A percentile compares a stretch with the other conserved stretches of the same genome.
These are phyloP conservation scores for Ictalurus furcatus DNA, from an alignment of 2,113 vertebrate species.

Conservation along the genomic window DNA sequence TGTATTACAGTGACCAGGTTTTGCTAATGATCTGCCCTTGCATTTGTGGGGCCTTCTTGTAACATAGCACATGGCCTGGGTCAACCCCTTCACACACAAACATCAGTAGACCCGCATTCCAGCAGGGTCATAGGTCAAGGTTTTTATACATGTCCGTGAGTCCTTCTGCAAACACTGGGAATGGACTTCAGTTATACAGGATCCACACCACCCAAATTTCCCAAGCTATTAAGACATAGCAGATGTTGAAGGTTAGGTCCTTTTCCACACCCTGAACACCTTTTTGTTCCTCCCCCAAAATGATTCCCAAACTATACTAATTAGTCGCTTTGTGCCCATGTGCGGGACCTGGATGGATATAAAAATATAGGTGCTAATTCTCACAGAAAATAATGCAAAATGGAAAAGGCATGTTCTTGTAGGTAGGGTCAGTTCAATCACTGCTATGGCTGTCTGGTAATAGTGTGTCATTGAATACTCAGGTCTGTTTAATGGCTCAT, in stretches of 20 bases:
- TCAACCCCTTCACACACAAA: slow-evolving; percentile 66
- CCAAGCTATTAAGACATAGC: slow-evolving; percentile 61
- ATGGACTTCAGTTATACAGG: slow-evolving; percentile 49
- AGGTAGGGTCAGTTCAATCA: slow-evolving; percentile 33
- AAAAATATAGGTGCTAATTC: slow-evolving; percentile 27
- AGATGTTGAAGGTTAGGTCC: slow-evolving; percentile 45
- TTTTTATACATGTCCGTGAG: slow-evolving; percentile 62
- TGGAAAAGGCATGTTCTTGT: slow-evolving; percentile 37
- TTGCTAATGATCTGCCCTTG: slow-evolving; percentile 32
- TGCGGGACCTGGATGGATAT: slow-evolving; percentile 8
- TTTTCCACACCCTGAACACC: slow-evolving; percentile 10
- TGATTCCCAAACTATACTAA: slow-evolving; percentile 19
- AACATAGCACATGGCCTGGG: slow-evolving; percentile 69
- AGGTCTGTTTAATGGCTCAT: not conserved
- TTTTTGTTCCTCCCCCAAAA: not conserved
- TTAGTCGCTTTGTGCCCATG: slow-evolving; percentile 6
- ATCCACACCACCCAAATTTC: slow-evolving; percentile 57
- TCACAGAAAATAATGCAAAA: slow-evolving; percentile 54
- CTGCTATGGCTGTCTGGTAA: slow-evolving; percentile 25
- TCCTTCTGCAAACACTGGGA: slow-evolving; percentile 51
- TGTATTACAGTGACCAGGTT: slow-evolving; percentile 45
- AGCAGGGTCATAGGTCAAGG: slow-evolving; percentile 65
- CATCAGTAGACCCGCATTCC: slow-evolving; percentile 64
- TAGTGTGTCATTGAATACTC: slow-evolving; percentile 18
- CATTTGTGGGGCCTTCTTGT: slow-evolving; percentile 60